A percentile compares a stretch with the other conserved stretches of the same genome.
Evolutionary conservation across 2,113 vertebrate species (phyloP).

Genomic region (Xenotilapia leptura): DNA sequence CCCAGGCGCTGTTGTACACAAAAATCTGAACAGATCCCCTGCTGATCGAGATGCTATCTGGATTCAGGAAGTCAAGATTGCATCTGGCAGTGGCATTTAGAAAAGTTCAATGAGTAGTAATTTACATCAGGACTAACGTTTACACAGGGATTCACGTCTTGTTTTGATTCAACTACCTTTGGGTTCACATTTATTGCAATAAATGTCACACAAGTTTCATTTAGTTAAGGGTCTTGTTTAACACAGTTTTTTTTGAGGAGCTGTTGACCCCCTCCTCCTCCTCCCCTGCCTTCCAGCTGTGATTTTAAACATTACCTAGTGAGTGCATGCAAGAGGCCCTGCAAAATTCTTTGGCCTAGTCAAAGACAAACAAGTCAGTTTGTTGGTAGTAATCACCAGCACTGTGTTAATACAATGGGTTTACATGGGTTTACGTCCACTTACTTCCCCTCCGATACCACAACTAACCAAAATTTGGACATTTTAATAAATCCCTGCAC

Average conservation of each 20-base stretch:
- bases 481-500: not conserved
- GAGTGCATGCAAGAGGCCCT: conserved; percentile 16
- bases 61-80: conserved; percentile 9
- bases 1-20: not conserved
- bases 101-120: not conserved
- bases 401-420: conserved; percentile 23
- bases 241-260: not conserved
- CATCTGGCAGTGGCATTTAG: not conserved
- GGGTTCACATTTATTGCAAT: not conserved
- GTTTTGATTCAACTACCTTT: not conserved
- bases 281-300: not conserved
- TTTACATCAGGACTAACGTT: not conserved
- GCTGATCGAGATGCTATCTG: conserved; percentile 30
- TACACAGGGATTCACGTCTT: not conserved
- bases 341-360: conserved; percentile 24
- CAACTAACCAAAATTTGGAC: not conserved
- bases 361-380: conserved; percentile 49
- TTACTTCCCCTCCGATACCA: not conserved
- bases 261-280: not conserved
- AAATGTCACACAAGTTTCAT: not conserved
- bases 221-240: not conserved
- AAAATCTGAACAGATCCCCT: not conserved
- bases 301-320: conserved; percentile 12
- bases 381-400: conserved; percentile 39
- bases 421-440: conserved; percentile 7